Conservation (phyloP, 2,113 vertebrate species). For the Salvator merianae region DNA sequence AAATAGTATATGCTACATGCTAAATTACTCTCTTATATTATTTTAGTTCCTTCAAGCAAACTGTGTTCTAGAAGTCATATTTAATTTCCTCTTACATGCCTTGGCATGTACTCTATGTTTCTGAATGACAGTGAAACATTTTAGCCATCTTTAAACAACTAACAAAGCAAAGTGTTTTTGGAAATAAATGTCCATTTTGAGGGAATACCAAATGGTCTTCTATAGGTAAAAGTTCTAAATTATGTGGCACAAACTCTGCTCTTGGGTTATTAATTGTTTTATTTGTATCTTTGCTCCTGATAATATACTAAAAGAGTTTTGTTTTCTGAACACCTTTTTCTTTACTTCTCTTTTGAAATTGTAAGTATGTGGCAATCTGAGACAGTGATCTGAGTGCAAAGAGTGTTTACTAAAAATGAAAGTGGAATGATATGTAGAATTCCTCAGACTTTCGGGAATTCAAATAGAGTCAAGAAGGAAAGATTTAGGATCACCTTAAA, state of each 20-base stretch:
- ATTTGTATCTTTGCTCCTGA: background rate
- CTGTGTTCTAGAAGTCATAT: conserved; percentile 44
- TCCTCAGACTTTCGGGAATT: background rate
- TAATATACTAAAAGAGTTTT: background rate
- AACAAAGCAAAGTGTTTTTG: background rate
- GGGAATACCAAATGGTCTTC: background rate
- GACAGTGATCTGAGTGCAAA: background rate
- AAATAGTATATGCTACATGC: conserved; percentile 45
- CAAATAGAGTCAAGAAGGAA: background rate
- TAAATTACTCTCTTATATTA: conserved; percentile 53
- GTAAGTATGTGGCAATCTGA: background rate
- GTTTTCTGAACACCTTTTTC: background rate
- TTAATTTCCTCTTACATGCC: conserved; percentile 50
- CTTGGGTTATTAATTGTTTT: background rate
- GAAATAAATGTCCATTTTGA: background rate
- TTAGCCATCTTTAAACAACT: conserved; percentile 12
- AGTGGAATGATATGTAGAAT: accelerated
- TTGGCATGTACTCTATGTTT: conserved; percentile 26
- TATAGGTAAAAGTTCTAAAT: background rate
- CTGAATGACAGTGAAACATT: conserved; percentile 23
- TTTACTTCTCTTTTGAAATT: background rate
- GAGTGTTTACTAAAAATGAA: accelerated
- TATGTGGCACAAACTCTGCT: background rate
- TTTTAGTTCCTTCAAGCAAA: conserved; percentile 61
- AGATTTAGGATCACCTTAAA: background rate